Base-by-base conservation (phyloP, 1,140 invertebrate species). In the Planococcus citri region DNA sequence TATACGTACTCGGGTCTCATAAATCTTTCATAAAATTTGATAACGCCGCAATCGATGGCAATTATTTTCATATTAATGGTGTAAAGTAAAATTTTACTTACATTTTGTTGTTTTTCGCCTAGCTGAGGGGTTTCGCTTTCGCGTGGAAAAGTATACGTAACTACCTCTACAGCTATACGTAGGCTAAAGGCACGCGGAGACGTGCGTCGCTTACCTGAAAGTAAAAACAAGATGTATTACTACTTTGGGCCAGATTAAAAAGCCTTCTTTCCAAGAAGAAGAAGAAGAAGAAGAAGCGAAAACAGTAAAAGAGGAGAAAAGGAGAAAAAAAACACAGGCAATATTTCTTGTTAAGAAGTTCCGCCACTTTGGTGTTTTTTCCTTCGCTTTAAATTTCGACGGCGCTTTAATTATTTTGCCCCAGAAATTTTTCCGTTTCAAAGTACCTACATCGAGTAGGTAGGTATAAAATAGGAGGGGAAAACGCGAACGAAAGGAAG, bases 11-110 rank as follows among this genome's bases (percentile, higher is more conserved):
- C 12, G n/a, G 41, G 6, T 6, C 41, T 51, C 41, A 51, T 51
- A 51, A 51, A 51, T 51, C 41, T 51, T 51, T 51, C 41, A 51
- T 51, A 51, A 51, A n/a, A 51, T 51, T 51, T 51, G 41, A 51
- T 51, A 51, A 51, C 41, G 41, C 41, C 41, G 41, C 10, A n/a
- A 51, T 51, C 41, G 41, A 51, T 51, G 6, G 41, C 41, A 51
- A 51, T 51, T 51, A 51, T 51, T 51, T 51, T 51, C 41, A 51
- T 51, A 51, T 51, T 51, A 51, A 51, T 51, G 41, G 41, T 17
- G 41, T 14, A 37, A 37, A 37, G 33, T 37, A 17, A 51, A 51
- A 51, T 51, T 51, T 51, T 20, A 51, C 41, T 51, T 20, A 20
- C 41, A 51, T 14, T 20, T 51, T 20, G 41, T 20, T 51, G 17